Percentiles rank a stretch among this genome's conserved stretches.
phyloP scores from a whole-genome alignment of 1,140 invertebrate species.

The Chymomyza costata region DNA sequence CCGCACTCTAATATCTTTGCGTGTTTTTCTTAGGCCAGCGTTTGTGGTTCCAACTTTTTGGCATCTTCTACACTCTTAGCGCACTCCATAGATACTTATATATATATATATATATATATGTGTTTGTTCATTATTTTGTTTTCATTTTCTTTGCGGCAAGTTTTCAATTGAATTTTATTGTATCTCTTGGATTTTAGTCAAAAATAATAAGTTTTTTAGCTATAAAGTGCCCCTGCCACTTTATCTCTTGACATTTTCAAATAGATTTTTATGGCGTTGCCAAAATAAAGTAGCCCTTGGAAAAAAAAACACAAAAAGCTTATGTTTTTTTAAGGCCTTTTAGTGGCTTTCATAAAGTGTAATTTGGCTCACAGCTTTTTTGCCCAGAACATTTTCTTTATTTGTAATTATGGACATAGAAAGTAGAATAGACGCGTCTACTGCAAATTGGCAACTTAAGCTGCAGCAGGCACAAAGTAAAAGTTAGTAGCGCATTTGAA shows the following conservation, averaged over 20 bases:
- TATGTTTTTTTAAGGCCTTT: slow-evolving; percentile 22
- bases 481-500: too few species aligned
- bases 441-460: too few species aligned
- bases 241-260: slow-evolving; percentile 10
- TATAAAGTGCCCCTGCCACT: neutral
- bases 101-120: slow-evolving; percentile 23
- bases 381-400: too few species aligned
- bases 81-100: too few species aligned
- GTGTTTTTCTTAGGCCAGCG: slow-evolving; percentile 36
- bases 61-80: slow-evolving; percentile 42
- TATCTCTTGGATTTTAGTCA: slow-evolving; percentile 58
- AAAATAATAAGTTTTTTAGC: slow-evolving; percentile 50
- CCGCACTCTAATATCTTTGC: neutral
- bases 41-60: slow-evolving; percentile 53
- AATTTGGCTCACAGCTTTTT: too few species aligned
- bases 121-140: slow-evolving; percentile 69
- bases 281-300: too few species aligned
- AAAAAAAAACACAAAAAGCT: slow-evolving; percentile 12
- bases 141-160: slow-evolving; percentile 55
- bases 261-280: slow-evolving; percentile 43
- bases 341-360: slow-evolving; percentile 22
- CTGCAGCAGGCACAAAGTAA: too few species aligned
- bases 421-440: too few species aligned
- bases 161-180: slow-evolving; percentile 68
- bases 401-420: too few species aligned